Evolutionary conservation across 2,797 vertebrate genomes (phyloP).

Genomic region (Smutsia temminckii): DNA sequence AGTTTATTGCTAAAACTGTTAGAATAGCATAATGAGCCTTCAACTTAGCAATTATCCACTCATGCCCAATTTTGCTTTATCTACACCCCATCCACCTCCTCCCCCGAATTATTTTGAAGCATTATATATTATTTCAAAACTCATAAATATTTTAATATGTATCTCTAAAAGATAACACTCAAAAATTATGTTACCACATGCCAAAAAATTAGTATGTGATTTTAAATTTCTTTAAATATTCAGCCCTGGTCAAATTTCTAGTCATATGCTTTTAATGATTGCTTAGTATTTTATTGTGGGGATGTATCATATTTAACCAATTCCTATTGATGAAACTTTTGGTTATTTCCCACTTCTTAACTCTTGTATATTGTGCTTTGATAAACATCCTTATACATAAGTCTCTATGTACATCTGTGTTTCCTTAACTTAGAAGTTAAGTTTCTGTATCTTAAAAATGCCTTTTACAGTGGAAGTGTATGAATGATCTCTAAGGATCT

Average conservation of each 20-base stretch:
- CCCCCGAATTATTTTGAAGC: background rate
- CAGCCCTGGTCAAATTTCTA: slow-evolving; percentile 25
- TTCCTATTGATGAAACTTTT: background rate
- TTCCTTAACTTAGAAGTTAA: background rate
- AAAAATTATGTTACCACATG: background rate
- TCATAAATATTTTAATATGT: slow-evolving; percentile 36
- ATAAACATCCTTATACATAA: background rate
- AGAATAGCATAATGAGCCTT: background rate
- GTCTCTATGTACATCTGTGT: background rate
- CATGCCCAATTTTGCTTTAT: background rate
- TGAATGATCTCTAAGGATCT: background rate
- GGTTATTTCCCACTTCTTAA: slow-evolving; percentile 6
- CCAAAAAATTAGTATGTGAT: background rate
- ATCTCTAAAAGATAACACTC: background rate
- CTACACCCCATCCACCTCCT: background rate
- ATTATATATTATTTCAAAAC: background rate
- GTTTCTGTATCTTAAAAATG: background rate
- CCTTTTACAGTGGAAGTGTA: background rate
- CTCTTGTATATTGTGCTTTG: background rate
- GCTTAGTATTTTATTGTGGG: background rate
- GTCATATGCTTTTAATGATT: slow-evolving; percentile 19
- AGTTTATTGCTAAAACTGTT: background rate
- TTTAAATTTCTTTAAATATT: background rate
- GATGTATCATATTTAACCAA: background rate
- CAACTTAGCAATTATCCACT: background rate